phyloP scores from a whole-genome alignment of 2,888 invertebrate species.

The Drosophila affinis region DNA sequence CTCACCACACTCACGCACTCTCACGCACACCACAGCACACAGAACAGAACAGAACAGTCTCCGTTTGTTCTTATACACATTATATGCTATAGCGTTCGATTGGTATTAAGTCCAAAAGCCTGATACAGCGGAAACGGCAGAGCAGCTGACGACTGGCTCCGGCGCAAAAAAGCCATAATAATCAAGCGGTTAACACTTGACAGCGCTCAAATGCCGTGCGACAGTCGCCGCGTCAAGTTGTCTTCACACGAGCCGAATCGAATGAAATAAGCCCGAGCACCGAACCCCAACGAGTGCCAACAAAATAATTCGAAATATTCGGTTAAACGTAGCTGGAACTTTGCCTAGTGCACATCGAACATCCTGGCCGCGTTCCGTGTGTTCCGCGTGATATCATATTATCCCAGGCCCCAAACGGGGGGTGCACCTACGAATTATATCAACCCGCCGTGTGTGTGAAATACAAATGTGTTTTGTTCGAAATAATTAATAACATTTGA shows the following conservation, averaged over 20 bases:
- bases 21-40: background rate
- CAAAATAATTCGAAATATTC: constrained; percentile 62
- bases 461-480: constrained; percentile 28
- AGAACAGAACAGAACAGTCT: constrained; percentile 32
- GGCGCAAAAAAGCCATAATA: constrained; percentile 72
- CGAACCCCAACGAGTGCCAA: background rate
- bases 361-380: constrained; percentile 23
- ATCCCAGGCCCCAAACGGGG: constrained; percentile 6
- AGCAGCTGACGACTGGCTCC: constrained; percentile 52
- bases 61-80: constrained; percentile 3
- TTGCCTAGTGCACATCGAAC: constrained; percentile 43
- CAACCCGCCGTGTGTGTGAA: constrained; percentile 13
- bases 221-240: constrained; percentile 68
- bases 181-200: constrained; percentile 66
- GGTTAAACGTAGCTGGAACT: constrained; percentile 62
- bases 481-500: constrained; percentile 5
- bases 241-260: constrained; percentile 16
- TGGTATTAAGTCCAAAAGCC: constrained; percentile 21
- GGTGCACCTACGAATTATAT: constrained; percentile 9
- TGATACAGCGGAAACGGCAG: constrained; percentile 50
- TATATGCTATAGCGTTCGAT: background rate
- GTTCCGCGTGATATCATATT: constrained; percentile 27
- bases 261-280: constrained; percentile 14
- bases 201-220: constrained; percentile 69
- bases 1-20: constrained; percentile 67